Percentiles rank a stretch among this genome's conserved stretches.
Conservation (phyloP, 2,797 vertebrate genomes). For the Lagorchestes hirsutus region DNA sequence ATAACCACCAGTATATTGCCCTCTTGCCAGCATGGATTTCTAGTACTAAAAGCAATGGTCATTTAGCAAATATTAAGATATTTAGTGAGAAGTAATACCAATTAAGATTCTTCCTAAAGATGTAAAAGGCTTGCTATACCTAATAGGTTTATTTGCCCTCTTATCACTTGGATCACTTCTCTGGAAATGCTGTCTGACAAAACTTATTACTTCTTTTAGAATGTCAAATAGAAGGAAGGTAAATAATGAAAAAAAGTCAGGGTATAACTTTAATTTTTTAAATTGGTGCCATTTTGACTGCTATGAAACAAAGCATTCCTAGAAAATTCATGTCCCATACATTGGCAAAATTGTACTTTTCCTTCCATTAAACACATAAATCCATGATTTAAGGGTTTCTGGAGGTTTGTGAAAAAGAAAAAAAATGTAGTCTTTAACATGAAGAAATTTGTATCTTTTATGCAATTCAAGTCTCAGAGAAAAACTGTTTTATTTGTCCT, state of each 20-base stretch:
- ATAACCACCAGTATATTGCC: not conserved
- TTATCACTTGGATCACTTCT: not conserved
- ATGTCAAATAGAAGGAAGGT: constrained; percentile 37
- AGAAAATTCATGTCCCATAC: not conserved
- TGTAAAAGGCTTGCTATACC: constrained; percentile 9
- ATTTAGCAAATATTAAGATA: not conserved
- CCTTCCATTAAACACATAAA: constrained; percentile 7
- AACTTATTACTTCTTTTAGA: constrained; percentile 18
- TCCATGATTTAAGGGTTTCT: not conserved
- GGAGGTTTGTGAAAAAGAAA: not conserved
- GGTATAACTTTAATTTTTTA: constrained; percentile 31
- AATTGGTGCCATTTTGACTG: not conserved
- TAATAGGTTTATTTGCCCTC: not conserved
- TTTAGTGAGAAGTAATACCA: not conserved
- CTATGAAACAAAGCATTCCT: not conserved
- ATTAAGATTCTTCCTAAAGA: constrained; percentile 29
- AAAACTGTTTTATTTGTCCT: constrained; percentile 47
- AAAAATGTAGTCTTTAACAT: not conserved
- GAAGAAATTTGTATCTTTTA: not conserved
- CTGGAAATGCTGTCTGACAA: not conserved
- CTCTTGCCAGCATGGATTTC: not conserved
- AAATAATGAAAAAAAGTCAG: not conserved
- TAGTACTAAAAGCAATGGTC: not conserved
- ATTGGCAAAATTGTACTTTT: not conserved
- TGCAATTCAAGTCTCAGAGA: constrained; percentile 24